Evolutionary conservation across 2,888 invertebrate genomes (phyloP).

Genomic region (Brassicogethes aeneus): DNA sequence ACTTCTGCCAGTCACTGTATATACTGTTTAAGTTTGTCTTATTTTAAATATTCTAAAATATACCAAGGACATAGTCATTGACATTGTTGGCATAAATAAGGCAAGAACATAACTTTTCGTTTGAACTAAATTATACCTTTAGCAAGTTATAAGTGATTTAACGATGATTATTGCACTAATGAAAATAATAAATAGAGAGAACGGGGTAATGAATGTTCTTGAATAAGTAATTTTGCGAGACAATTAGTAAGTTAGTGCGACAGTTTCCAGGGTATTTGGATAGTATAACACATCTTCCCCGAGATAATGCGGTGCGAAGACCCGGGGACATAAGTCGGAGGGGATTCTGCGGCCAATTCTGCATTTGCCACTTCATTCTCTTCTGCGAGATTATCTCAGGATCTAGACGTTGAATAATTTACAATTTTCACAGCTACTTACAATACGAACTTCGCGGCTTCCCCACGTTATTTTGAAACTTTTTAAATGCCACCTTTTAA

Average conservation of each 20-base stretch:
- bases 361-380: constrained; percentile 30
- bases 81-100: too few relatives aligned
- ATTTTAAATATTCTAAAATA: too few relatives aligned
- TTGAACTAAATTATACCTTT: too few relatives aligned
- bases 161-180: too few relatives aligned
- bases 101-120: too few relatives aligned
- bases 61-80: too few relatives aligned
- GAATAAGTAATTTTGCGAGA: background rate
- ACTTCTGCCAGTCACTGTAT: too few relatives aligned
- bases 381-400: constrained; percentile 17
- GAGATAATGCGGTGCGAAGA: constrained; percentile 5
- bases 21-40: too few relatives aligned
- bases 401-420: constrained; percentile 16
- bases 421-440: constrained; percentile 15
- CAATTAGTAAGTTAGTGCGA: background rate
- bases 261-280: background rate
- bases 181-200: background rate
- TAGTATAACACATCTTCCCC: constrained; percentile 5
- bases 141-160: too few relatives aligned
- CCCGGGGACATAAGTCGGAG: constrained; percentile 5
- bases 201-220: background rate
- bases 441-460: too few relatives aligned
- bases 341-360: constrained; percentile 25
- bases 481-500: too few relatives aligned
- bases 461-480: too few relatives aligned